A percentile compares a stretch with the other conserved stretches of the same genome.
These are phyloP conservation scores for Branchipolynoe longqiensis DNA, from an alignment of 2,888 invertebrate genomes.

Conservation along the genomic window DNA sequence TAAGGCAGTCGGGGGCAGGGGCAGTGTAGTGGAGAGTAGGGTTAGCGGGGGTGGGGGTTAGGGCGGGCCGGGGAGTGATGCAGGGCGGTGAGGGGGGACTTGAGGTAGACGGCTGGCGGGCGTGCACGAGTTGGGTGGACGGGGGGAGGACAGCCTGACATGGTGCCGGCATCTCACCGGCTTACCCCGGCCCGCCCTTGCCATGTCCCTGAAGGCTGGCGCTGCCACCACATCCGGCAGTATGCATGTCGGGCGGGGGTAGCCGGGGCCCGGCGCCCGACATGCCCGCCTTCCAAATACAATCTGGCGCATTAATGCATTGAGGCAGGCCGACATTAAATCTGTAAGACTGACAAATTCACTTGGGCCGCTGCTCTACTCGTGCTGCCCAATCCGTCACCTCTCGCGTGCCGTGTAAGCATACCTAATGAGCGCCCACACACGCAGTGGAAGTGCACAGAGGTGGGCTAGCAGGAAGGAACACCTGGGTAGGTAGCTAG, in stretches of 20 bases:
- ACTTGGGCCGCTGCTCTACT: slow-evolving; percentile 5
- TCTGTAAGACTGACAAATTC: slow-evolving; percentile 50
- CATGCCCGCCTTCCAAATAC: slow-evolving; percentile 25
- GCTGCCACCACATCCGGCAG: background rate
- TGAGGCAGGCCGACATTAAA: slow-evolving; percentile 41
- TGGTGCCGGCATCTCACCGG: slow-evolving; percentile 20
- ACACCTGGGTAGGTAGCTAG: no score
- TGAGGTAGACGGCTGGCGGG: no score
- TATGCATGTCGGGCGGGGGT: slow-evolving; percentile 20
- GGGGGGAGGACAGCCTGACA: no score
- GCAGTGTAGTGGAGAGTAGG: no score
- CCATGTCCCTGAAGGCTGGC: slow-evolving; percentile 38
- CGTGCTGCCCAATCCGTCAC: slow-evolving; percentile 37
- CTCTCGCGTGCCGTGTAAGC: slow-evolving; percentile 17
- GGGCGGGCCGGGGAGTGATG: no score
- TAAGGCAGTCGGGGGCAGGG: no score
- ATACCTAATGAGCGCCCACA: slow-evolving; percentile 18
- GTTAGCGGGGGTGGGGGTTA: no score
- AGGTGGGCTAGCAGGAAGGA: background rate
- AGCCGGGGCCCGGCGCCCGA: background rate
- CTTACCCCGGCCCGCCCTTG: slow-evolving; percentile 21
- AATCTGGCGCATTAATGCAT: slow-evolving; percentile 52
- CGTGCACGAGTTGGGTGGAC: no score
- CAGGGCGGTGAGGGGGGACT: no score
- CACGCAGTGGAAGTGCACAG: background rate